Conservation (phyloP, 2,113 vertebrate genomes). For the Gymnorhina tibicen region DNA sequence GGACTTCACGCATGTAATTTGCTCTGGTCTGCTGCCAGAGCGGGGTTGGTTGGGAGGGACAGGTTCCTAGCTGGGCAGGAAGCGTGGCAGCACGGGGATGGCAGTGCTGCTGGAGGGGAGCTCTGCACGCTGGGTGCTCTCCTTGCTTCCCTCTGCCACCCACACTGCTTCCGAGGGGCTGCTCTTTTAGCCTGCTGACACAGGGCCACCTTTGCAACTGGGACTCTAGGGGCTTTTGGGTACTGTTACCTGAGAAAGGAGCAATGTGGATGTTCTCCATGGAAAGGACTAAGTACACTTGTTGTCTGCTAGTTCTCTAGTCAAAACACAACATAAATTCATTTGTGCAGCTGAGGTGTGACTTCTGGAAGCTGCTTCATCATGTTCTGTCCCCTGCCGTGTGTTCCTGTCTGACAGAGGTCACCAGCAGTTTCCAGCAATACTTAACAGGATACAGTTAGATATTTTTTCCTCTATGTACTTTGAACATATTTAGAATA, state of each 20-base stretch:
- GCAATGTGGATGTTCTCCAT: not conserved
- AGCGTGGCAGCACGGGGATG: fast-evolving
- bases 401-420: not conserved
- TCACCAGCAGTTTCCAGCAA: not conserved
- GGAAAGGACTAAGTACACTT: not conserved
- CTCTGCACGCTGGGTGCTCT: fast-evolving
- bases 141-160: not conserved
- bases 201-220: not conserved
- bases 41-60: not conserved
- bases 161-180: fast-evolving
- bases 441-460: not conserved
- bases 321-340: not conserved
- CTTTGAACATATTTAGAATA: not conserved
- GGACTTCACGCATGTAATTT: not conserved
- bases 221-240: fast-evolving
- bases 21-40: not conserved
- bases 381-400: not conserved
- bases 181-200: not conserved
- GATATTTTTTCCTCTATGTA: not conserved
- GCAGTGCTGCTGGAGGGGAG: not conserved
- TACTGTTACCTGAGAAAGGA: not conserved
- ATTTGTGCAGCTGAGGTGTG: not conserved
- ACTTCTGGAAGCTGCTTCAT: not conserved
- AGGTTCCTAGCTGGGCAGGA: not conserved
- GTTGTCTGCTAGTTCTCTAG: not conserved